A percentile compares a stretch with the other conserved stretches of the same genome.
Evolutionary conservation across 1,140 invertebrate genomes (phyloP).

Genomic region (Euwallacea fornicatus): DNA sequence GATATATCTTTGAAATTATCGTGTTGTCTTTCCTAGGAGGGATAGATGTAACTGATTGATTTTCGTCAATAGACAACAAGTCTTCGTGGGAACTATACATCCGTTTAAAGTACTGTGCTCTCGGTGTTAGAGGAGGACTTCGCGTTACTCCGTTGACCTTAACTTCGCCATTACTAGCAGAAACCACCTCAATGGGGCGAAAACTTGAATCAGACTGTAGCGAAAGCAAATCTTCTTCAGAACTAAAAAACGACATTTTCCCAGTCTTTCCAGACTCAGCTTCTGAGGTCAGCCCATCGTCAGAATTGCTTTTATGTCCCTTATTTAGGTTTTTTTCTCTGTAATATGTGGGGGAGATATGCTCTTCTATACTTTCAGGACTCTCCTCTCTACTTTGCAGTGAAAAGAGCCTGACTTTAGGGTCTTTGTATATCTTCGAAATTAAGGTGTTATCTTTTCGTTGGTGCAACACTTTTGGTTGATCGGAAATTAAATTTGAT

Average conservation of each 20-base stretch:
- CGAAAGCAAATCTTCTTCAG: slow-evolving; percentile 38
- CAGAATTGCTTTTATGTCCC: slow-evolving; percentile 25
- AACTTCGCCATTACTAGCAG: slow-evolving; percentile 14
- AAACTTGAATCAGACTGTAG: slow-evolving; percentile 22
- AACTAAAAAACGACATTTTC: slow-evolving; percentile 38
- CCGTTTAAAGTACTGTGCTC: slow-evolving; percentile 1
- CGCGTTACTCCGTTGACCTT: background rate
- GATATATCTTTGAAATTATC: slow-evolving; percentile 44
- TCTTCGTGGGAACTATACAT: slow-evolving; percentile 38
- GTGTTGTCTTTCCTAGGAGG: slow-evolving; percentile 43
- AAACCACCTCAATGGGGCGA: background rate
- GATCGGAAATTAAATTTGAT: background rate
- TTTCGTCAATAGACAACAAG: slow-evolving; percentile 31
- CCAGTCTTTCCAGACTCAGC: slow-evolving; percentile 30
- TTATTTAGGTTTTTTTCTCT: slow-evolving; percentile 4
- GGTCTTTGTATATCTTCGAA: slow-evolving; percentile 44
- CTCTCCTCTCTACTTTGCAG: slow-evolving; percentile 39
- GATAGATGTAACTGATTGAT: background rate
- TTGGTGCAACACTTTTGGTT: slow-evolving; percentile 33
- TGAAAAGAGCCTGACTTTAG: slow-evolving; percentile 41
- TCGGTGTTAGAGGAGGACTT: slow-evolving; percentile 6
- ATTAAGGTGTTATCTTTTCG: slow-evolving; percentile 46
- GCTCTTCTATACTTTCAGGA: slow-evolving; percentile 9
- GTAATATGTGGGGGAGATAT: slow-evolving; percentile 3
- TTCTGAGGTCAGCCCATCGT: slow-evolving; percentile 35